Evolutionary conservation across 2,797 vertebrate genomes (phyloP), one percentile per base, ranked within the genome.

Genomic region (Arrhamphus sclerolepis): DNA sequence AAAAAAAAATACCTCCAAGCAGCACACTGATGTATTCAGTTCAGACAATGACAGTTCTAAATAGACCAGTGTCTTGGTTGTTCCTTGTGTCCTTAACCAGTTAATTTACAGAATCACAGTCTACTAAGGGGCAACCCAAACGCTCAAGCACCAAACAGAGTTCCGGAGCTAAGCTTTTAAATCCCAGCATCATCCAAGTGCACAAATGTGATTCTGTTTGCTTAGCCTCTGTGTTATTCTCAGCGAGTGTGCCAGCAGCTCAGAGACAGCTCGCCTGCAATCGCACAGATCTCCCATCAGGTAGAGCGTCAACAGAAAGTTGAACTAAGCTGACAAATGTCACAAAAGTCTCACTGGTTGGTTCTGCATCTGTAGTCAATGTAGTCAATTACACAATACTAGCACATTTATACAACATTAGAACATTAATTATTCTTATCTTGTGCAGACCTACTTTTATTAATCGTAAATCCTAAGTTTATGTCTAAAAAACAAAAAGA

Each of bases 161-260:
- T 87, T 89, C 87, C 84, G 78, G 14, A 78, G 84, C 72, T 86
- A 82, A 87, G 84, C 89, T 85, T 86, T 85, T 83, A 87, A 89
- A 89, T 82, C 81, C 84, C 75, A 31, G 70, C 83, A 82, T 87
- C 87, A 85, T 87, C 81, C 82, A 85, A 82, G 83, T 83, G 85
- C 82, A 84, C 89, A 87, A 83, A 83, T 79, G 86, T 54, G 24
- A 80, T 80, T 85, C 79, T 89, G 86, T 87, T 90, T 89, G 87
- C 79, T 85, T 86, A 76, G 80, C 46, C 44, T 75, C 47, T 54
- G 55, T 34, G 31, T 34, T 11, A 2, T 9, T 1, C 63, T 75
- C 48, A 75, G 75, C 77, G 70, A 75, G 79, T 72, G 51, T 49
- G 52, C 46, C 74, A 56, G 65, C 54, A 43, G 82, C 70, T 75